Conservation (phyloP, 1,140 invertebrate species). For the Dryas iulia region DNA sequence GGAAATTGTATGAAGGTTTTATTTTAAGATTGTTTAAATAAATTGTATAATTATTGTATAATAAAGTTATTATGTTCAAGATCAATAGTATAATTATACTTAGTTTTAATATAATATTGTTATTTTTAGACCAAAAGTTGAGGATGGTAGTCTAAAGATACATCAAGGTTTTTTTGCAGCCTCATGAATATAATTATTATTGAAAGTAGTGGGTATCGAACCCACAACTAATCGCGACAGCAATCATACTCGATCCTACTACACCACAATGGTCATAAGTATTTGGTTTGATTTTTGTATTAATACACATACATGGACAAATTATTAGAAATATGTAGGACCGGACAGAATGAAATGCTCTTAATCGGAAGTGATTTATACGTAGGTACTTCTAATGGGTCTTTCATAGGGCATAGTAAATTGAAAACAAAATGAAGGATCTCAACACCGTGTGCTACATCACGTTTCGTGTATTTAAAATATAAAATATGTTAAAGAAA, state of each 20-base stretch:
- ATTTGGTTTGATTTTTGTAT: no score
- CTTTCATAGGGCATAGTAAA: neutral
- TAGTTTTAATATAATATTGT: neutral
- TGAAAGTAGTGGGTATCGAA: no score
- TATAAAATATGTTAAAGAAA: constrained; percentile 31
- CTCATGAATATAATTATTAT: no score
- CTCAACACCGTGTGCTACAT: constrained; percentile 50
- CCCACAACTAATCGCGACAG: no score
- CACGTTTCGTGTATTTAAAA: constrained; percentile 67
- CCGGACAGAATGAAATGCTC: no score
- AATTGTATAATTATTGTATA: neutral
- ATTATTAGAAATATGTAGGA: no score
- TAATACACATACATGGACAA: no score
- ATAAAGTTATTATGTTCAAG: neutral
- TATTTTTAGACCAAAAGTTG: neutral
- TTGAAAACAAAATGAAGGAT: constrained; percentile 48
- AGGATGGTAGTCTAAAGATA: neutral
- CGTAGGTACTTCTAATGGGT: neutral
- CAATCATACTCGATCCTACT: no score
- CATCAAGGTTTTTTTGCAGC: no score
- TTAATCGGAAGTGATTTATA: neutral
- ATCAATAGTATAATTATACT: neutral
- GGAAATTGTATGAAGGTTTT: neutral
- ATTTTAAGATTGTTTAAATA: neutral
- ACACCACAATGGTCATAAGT: no score